phyloP scores from a whole-genome alignment of 1,140 invertebrate genomes.

The Maniola jurtina region DNA sequence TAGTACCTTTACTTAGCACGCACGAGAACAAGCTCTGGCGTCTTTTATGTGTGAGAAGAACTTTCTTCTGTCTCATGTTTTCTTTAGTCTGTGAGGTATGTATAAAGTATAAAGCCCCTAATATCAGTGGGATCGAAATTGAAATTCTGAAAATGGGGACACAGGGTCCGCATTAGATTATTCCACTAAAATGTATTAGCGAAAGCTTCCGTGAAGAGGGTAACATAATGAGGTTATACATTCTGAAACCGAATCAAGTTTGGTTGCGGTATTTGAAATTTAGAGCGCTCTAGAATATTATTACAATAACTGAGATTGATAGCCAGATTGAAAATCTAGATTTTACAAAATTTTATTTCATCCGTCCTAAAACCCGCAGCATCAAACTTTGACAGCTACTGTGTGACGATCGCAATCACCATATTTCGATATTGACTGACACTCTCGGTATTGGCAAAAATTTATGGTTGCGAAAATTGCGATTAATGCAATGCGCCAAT shows the following conservation, averaged over 20 bases:
- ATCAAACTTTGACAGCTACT: too few relatives aligned
- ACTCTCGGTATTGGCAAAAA: too few relatives aligned
- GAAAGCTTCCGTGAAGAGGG: conserved; percentile 53
- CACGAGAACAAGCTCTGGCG: too few relatives aligned
- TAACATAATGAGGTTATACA: conserved; percentile 55
- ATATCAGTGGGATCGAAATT: conserved; percentile 27
- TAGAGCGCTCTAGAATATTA: not conserved
- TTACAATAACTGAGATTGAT: not conserved
- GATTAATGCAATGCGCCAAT: too few relatives aligned
- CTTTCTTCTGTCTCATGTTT: not conserved
- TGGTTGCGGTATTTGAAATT: conserved; percentile 12
- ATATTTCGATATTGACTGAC: too few relatives aligned
- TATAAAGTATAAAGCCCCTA: not conserved
- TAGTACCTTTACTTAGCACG: too few relatives aligned
- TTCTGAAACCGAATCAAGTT: conserved; percentile 39
- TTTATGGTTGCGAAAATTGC: too few relatives aligned
- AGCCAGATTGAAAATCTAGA: not conserved
- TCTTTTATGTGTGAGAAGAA: too few relatives aligned
- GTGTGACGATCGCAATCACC: too few relatives aligned
- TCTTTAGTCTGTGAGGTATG: not conserved
- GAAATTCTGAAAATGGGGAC: conserved; percentile 38
- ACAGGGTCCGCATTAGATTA: conserved; percentile 48
- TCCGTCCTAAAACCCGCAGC: not conserved
- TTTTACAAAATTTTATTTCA: not conserved
- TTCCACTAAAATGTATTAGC: conserved; percentile 49